These are phyloP conservation scores for Ceratoteleas bidentatus DNA, from an alignment of 1,140 invertebrate species.

Conservation along the genomic window DNA sequence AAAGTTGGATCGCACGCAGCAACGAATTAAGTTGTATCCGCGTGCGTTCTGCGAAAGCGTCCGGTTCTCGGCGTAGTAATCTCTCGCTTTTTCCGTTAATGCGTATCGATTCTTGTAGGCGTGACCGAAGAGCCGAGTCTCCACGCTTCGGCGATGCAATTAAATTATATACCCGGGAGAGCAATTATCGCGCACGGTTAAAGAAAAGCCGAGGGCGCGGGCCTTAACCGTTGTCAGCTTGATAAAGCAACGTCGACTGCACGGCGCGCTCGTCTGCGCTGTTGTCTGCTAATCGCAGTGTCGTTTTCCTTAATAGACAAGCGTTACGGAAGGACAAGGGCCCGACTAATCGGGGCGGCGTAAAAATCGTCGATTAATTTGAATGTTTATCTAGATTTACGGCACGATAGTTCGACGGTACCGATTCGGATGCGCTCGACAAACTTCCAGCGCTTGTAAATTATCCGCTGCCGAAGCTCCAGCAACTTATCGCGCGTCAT, in stretches of 20 bases:
- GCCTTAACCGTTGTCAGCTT: conserved; percentile 49
- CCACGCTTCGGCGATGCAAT: conserved; percentile 56
- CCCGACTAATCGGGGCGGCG: conserved; percentile 30
- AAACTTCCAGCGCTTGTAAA: conserved; percentile 37
- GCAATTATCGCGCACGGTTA: conserved; percentile 56
- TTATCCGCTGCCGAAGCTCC: conserved; percentile 13
- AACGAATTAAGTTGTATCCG: conserved; percentile 69
- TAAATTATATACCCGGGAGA: conserved; percentile 60
- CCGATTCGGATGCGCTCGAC: conserved; percentile 5
- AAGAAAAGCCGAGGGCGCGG: conserved; percentile 46
- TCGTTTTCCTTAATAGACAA: conserved; percentile 50
- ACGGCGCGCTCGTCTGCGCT: conserved; percentile 16
- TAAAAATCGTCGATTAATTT: conserved; percentile 50
- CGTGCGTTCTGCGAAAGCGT: conserved; percentile 52
- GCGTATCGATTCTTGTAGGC: conserved; percentile 65
- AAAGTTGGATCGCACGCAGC: conserved; percentile 61
- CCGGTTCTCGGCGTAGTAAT: conserved; percentile 56
- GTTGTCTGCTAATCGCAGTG: conserved; percentile 47
- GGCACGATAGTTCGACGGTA: conserved; percentile 35
- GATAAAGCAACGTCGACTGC: conserved; percentile 35
- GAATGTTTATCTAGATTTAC: conserved; percentile 49
- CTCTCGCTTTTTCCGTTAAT: conserved; percentile 63
- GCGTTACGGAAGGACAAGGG: conserved; percentile 17
- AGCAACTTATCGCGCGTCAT: conserved; percentile 13
- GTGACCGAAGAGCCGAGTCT: conserved; percentile 52